Conservation (phyloP, 2,888 invertebrate genomes). For the Balanococcus diminutus region DNA sequence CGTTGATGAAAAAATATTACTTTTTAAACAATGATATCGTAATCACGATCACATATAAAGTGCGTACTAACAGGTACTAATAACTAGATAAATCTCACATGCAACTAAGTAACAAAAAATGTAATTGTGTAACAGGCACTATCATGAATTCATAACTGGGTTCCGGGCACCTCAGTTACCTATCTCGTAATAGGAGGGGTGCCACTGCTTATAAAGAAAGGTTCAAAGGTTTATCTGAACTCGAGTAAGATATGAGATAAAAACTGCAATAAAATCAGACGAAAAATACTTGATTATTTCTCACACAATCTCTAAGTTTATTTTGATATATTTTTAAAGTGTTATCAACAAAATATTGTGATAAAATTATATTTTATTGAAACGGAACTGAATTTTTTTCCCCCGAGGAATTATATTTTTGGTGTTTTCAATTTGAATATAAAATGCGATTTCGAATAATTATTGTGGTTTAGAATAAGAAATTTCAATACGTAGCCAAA, state of each 20-base stretch:
- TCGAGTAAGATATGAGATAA: not conserved
- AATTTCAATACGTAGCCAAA: not conserved
- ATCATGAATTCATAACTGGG: slow-evolving; percentile 13
- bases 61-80: not conserved
- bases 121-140: slow-evolving; percentile 15
- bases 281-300: not conserved
- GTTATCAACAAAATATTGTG: not conserved
- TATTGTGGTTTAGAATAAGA: not conserved
- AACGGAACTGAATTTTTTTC: not conserved
- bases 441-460: too few relatives aligned
- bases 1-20: not conserved
- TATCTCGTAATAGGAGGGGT: not conserved
- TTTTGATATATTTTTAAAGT: not conserved
- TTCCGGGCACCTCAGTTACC: not conserved
- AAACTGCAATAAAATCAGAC: not conserved
- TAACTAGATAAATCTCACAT: not conserved
- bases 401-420: not conserved
- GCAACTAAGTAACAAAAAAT: slow-evolving; percentile 37
- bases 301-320: not conserved
- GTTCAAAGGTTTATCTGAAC: slow-evolving; percentile 6
- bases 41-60: not conserved
- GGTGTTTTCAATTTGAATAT: not conserved
- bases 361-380: not conserved
- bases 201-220: not conserved
- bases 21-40: not conserved